Evolutionary conservation across 2,888 invertebrate species (phyloP).

Genomic region (Sympetrum striolatum): DNA sequence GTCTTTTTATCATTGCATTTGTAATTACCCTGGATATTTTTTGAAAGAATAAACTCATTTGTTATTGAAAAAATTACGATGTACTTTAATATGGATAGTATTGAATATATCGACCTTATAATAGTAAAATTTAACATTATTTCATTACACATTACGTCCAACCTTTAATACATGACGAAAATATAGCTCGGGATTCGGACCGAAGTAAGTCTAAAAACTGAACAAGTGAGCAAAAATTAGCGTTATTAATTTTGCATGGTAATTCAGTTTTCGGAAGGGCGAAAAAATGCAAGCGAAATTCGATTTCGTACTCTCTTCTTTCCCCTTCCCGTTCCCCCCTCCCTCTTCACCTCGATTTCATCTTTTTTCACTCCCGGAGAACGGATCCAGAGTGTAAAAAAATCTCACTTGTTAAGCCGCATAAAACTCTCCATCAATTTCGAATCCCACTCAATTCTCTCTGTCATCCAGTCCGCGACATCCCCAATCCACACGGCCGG

Average conservation of each 20-base stretch:
- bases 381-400: neutral
- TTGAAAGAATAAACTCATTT: too few species aligned
- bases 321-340: neutral
- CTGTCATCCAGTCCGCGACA: neutral
- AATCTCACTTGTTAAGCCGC: conserved; percentile 3
- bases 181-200: too few species aligned
- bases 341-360: neutral
- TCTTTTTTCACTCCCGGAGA: neutral
- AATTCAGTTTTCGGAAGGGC: neutral
- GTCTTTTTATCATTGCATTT: too few species aligned
- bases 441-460: conserved; percentile 10
- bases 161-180: too few species aligned
- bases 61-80: too few species aligned
- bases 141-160: too few species aligned
- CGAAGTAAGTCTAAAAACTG: too few species aligned
- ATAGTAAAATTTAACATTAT: too few species aligned
- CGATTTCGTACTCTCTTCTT: neutral
- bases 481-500: neutral
- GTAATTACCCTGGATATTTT: too few species aligned
- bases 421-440: neutral
- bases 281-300: neutral
- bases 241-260: neutral
- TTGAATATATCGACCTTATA: too few species aligned
- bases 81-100: too few species aligned
- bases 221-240: too few species aligned